Evolutionary conservation across 2,113 vertebrate species (phyloP), one percentile per base, ranked within the genome.

Genomic region (Vimba vimba): DNA sequence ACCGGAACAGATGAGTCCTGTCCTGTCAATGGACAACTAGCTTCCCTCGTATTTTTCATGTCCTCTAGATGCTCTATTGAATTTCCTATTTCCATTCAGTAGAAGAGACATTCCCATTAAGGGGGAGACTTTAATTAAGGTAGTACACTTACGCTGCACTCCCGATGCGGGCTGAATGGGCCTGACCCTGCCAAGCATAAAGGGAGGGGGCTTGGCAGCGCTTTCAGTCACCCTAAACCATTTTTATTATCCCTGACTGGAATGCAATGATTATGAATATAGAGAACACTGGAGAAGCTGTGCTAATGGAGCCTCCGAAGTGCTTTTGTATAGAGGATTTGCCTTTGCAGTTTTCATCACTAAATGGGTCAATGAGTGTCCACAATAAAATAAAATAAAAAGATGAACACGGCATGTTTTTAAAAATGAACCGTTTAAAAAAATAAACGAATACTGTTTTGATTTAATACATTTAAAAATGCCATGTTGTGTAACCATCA

Each of bases 41-140:
- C 77, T 15, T 80, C 45, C 3, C 52, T 82, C 17, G 21, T 77
- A 88, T 81, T 90, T 89, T 68, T 74, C 62, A 27, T 73, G 64
- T 79, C 86, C 79, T 76, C 85, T 68, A 78, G 87, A 87, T 79
- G 80, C 64, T 62, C 11, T 59, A 83, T 74, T 23, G 12, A 59
- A 50, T 55, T 74, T 75, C 45, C 69, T 10, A 55, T 47, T 86
- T 79, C 23, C 73, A 25, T 88, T 77, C 33, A 84, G 84, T 39
- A 57, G 52, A 59, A 60, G 13, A 33, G 69, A 83, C 69, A 77
- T 21, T 45, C 36, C 77, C 75, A 27, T 85, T 84, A 68, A 77
- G 33, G 77, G 15, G 77, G 15, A 25, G 55, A 25, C 82, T 85
- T 89, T 87, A 88, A 91, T 92, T 79, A 86, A 57, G 43, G 75